Conservation (phyloP, 2,888 invertebrate species). For the Amiota communis region DNA sequence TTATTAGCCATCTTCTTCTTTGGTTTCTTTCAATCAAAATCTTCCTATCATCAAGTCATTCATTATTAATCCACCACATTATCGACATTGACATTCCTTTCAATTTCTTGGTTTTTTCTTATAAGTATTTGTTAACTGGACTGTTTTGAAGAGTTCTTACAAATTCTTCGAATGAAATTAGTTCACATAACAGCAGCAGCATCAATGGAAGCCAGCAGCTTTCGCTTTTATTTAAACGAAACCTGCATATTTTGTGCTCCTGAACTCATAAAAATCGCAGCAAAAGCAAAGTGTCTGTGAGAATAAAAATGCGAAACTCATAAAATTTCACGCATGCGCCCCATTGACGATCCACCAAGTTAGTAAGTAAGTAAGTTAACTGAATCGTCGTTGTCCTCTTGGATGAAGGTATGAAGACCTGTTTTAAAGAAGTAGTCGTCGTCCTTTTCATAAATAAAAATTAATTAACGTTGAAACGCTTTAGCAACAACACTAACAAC, state of each 20-base stretch:
- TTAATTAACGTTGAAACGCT: conserved; percentile 59
- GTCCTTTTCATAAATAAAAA: conserved; percentile 56
- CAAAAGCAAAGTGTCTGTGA: neutral
- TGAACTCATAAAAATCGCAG: conserved; percentile 7
- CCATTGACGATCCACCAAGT: neutral
- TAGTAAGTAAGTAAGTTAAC: neutral
- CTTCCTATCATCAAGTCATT: conserved; percentile 37
- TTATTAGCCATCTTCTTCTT: no score
- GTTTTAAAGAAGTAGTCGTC: neutral
- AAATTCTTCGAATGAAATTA: no score
- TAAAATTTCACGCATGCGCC: conserved; percentile 13
- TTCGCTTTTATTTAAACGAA: neutral
- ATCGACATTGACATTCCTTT: neutral
- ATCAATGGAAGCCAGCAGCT: no score
- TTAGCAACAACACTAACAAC: conserved; percentile 40
- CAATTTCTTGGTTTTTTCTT: no score
- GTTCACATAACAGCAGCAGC: no score
- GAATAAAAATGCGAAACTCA: neutral
- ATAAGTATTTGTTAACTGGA: no score
- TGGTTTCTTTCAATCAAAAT: no score
- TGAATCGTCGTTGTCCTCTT: no score
- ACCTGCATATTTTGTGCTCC: neutral
- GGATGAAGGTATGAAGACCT: neutral
- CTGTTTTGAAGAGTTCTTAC: no score
- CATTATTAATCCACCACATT: neutral